Evolutionary conservation across 2,797 vertebrate genomes (phyloP).

Genomic region (Poeciliopsis turneri): DNA sequence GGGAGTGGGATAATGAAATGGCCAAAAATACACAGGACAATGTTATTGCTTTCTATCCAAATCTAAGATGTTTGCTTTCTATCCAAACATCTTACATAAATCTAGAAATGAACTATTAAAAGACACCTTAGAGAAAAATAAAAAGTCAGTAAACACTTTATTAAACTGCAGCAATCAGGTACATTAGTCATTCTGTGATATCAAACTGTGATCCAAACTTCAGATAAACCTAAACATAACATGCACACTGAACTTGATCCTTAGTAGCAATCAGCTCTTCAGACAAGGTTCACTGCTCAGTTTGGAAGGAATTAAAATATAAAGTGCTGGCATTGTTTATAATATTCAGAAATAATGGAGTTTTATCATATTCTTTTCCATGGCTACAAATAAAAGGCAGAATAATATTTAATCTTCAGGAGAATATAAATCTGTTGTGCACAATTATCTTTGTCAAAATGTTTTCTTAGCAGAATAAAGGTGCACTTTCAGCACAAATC

Average conservation of each 20-base stretch:
- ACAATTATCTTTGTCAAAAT: constrained; percentile 62
- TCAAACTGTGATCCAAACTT: constrained; percentile 17
- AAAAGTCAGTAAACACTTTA: constrained; percentile 67
- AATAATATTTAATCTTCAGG: constrained; percentile 36
- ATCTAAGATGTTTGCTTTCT: neutral
- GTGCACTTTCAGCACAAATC: constrained; percentile 69
- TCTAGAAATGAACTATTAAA: neutral
- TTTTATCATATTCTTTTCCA: constrained; percentile 43
- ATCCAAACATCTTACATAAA: neutral
- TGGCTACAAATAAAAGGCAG: constrained; percentile 61
- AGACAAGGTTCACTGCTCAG: constrained; percentile 16
- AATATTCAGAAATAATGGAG: constrained; percentile 55
- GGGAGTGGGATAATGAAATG: neutral
- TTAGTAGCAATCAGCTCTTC: constrained; percentile 8
- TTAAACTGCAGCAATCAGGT: constrained; percentile 70
- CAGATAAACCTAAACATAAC: constrained; percentile 28
- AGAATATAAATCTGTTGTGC: constrained; percentile 62
- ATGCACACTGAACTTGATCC: constrained; percentile 16
- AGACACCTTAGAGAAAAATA: constrained; percentile 4
- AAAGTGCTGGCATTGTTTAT: constrained; percentile 70
- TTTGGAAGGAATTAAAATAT: constrained; percentile 36
- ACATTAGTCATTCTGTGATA: constrained; percentile 33
- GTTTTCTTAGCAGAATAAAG: constrained; percentile 52
- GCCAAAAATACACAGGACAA: neutral
- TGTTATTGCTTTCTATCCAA: too few species aligned